Evolutionary conservation across 2,113 vertebrate species (phyloP).

Genomic region (Bufo bufo): DNA sequence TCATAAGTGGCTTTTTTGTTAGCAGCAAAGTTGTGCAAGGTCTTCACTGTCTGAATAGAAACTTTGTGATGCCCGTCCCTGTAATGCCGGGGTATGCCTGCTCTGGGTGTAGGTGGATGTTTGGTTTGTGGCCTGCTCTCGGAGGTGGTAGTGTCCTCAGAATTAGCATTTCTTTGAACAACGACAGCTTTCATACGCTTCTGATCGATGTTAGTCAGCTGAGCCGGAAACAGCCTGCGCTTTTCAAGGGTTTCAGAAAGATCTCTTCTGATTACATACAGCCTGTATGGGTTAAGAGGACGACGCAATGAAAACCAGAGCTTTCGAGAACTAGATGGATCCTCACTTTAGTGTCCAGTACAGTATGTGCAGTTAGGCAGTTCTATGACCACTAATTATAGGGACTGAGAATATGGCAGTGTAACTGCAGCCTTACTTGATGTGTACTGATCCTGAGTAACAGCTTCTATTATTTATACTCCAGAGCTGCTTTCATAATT

Average conservation of each 20-base stretch:
- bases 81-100: slow-evolving; percentile 73
- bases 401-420: neutral
- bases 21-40: neutral
- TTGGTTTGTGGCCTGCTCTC: slow-evolving; percentile 75
- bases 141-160: slow-evolving; percentile 71
- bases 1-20: neutral
- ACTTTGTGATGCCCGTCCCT: slow-evolving; percentile 69
- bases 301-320: neutral
- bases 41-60: slow-evolving; percentile 50
- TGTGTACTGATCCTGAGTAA: neutral
- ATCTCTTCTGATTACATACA: slow-evolving; percentile 2
- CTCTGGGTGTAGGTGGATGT: slow-evolving; percentile 75
- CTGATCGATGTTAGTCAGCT: slow-evolving; percentile 70
- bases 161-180: slow-evolving; percentile 77
- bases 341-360: neutral
- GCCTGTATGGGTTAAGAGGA: neutral
- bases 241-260: slow-evolving; percentile 50
- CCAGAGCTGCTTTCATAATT: neutral
- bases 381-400: slow-evolving; percentile 55
- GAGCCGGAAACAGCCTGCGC: slow-evolving; percentile 62
- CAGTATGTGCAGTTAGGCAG: neutral
- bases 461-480: neutral
- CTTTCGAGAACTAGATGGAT: too few relatives aligned
- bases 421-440: too few relatives aligned
- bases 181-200: slow-evolving; percentile 69